Evolutionary conservation across 2,113 vertebrate genomes (phyloP).

Genomic region (Apaloderma vittatum): DNA sequence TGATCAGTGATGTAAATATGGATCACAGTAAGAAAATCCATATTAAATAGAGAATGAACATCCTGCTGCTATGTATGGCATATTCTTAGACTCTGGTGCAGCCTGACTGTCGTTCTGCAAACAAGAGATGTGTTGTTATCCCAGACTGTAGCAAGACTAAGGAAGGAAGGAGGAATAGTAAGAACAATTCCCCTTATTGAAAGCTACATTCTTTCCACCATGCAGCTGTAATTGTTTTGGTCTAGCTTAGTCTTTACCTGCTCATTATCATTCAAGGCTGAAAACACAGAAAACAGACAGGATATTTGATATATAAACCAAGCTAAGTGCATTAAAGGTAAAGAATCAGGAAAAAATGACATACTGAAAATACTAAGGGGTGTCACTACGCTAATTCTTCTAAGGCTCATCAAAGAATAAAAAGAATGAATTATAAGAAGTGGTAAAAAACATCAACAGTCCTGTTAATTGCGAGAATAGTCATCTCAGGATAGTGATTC

Average conservation of each 20-base stretch:
- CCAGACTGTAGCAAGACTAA: not conserved
- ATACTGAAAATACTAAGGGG: not conserved
- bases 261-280: not conserved
- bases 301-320: not conserved
- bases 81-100: not conserved
- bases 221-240: not conserved
- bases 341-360: not conserved
- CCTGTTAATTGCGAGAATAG: not conserved
- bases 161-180: not conserved
- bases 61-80: not conserved
- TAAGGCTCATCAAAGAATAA: not conserved
- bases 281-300: not conserved
- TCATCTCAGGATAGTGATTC: not conserved
- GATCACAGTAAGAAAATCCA: not conserved
- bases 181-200: not conserved
- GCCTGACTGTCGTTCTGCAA: not conserved
- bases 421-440: not conserved
- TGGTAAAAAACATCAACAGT: not conserved
- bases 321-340: not conserved
- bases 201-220: not conserved
- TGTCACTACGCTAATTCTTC: not conserved
- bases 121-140: not conserved
- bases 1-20: not conserved
- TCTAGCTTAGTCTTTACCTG: not conserved
- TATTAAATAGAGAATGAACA: not conserved